Evolutionary conservation across 2,797 vertebrate species (phyloP), one percentile per base, ranked within the genome.

Genomic region (Hemibagrus guttatus): DNA sequence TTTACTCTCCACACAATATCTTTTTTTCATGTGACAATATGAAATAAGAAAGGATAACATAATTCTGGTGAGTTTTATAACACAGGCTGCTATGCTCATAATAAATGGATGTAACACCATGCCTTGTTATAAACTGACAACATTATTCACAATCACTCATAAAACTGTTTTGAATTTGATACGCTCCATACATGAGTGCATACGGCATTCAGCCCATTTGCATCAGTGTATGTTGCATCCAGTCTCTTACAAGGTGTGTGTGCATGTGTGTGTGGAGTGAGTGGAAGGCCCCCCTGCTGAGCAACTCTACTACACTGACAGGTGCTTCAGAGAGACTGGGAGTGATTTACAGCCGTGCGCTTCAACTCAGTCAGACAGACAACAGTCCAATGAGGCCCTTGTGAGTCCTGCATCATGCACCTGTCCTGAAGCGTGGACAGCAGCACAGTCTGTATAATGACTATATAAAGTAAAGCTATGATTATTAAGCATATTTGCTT

Each of bases 241-340:
- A 66, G 84, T 86, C 64, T 89, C 81, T 86, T 86, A 75, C 86
- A 86, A 84, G 75, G 85, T 84, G 84, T 61, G 81, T 84, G 87
- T 56, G 82, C 75, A 83, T 85, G 71, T 58, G 80, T 64, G 87
- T 84, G 83, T 75, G 71, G 46, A 80, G 63, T 31, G 87, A 85
- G 89, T 78, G 88, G 85, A 91, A 68, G 87, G 71, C 66, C 88
- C 87, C 86, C 91, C 90, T 64, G 83, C 86, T 79, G 90, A 90
- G 91, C 83, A 87, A 78, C 76, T 81, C 46, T 85, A 87, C 86
- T 84, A 82, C 88, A 86, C 74, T 84, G 89, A 88, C 90, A 90
- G 89, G 89, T 89, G 87, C 88, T 89, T 87, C 71, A 83, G 80
- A 87, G 75, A 88, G 83, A 89, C 87, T 87, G 80, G 59, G 83